phyloP scores from a whole-genome alignment of 2,113 vertebrate genomes.

The Lycocorax pyrrhopterus region DNA sequence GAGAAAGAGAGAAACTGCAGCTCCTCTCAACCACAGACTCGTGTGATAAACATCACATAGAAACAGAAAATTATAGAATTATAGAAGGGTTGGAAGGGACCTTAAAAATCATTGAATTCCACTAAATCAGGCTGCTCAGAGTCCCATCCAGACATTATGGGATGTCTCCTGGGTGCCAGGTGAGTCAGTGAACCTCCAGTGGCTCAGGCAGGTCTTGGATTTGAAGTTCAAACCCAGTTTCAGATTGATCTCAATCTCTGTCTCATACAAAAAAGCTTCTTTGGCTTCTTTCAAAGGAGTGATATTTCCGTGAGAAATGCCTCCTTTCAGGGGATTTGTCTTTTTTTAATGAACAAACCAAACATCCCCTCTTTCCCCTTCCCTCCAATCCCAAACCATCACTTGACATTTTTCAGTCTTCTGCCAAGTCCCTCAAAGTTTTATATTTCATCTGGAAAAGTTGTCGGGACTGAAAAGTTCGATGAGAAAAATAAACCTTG shows the following conservation, averaged over 20 bases:
- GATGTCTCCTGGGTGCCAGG: neutral
- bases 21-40: neutral
- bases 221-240: neutral
- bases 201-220: neutral
- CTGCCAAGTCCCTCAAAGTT: neutral
- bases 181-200: neutral
- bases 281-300: neutral
- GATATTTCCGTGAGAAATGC: constrained; percentile 12
- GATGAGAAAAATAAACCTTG: neutral
- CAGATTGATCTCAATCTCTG: neutral
- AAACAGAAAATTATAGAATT: neutral
- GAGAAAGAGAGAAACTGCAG: neutral
- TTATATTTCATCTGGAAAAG: neutral
- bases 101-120: neutral
- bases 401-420: neutral
- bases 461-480: neutral
- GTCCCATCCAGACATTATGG: neutral
- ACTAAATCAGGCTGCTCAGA: neutral
- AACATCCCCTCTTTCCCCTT: neutral
- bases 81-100: neutral
- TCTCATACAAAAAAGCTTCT: neutral
- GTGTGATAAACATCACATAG: neutral
- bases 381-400: neutral
- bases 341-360: neutral
- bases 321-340: constrained; percentile 30